phyloP scores from a whole-genome alignment of 2,888 invertebrate genomes.

The Conomelus anceps region DNA sequence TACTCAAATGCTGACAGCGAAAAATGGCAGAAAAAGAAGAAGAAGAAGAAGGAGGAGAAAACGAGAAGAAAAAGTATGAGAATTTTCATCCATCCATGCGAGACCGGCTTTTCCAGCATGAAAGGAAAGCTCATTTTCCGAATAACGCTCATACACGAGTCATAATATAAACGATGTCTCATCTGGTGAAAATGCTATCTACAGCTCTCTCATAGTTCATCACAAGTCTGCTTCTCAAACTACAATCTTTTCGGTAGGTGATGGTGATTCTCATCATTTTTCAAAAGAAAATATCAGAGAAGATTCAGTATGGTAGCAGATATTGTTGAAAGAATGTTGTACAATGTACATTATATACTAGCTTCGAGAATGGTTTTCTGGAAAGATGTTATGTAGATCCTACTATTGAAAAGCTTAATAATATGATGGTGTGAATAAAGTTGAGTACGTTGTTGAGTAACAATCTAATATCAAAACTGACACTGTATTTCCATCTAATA shows the following conservation, averaged over 20 bases:
- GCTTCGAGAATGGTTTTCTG: background rate
- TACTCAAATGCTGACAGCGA: background rate
- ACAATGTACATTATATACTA: background rate
- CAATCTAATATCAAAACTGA: too few relatives aligned
- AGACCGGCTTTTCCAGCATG: background rate
- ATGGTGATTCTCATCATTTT: background rate
- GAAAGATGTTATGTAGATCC: too few relatives aligned
- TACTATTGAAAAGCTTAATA: too few relatives aligned
- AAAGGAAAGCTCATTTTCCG: background rate
- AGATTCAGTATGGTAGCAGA: background rate
- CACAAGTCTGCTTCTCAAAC: background rate
- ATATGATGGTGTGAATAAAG: too few relatives aligned
- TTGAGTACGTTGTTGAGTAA: too few relatives aligned
- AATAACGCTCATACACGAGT: background rate
- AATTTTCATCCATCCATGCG: background rate
- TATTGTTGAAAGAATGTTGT: background rate
- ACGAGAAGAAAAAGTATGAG: background rate
- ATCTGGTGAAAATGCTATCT: background rate
- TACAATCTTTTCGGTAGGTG: background rate
- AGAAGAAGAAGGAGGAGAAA: too few relatives aligned
- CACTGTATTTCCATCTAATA: too few relatives aligned
- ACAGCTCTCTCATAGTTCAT: background rate
- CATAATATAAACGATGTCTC: background rate
- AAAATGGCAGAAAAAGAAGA: too few relatives aligned
- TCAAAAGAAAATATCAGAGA: background rate